Base-by-base conservation (phyloP, 2,888 invertebrate genomes). In the Chelonus formosanus region DNA sequence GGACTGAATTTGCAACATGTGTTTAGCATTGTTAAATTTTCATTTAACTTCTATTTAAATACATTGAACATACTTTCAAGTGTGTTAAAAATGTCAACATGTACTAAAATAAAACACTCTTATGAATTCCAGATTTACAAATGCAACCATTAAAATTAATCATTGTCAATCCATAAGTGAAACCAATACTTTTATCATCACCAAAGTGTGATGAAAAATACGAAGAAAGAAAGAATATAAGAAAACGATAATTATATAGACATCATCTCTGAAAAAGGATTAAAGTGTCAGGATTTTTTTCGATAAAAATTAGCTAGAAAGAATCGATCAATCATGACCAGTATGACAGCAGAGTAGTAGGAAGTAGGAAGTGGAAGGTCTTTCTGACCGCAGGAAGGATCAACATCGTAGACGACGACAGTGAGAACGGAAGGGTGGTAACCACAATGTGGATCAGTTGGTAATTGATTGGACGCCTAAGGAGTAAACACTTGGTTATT, bases 391-490 rank as follows among this genome's bases (percentile, higher is more conserved):
- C 50, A 59, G 34, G 20, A 47, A 40, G 47, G 35, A 59, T 61
- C 53, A 61, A 45, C 45, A 54, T 48, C 31, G 44, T 5, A 44
- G 45, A 57, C 43, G 36, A 32, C 31, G 44, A 10, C 20, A 40
- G 36, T 44, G 44, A 45, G 4, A 45, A 34, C 31, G 53, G 47
- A 54, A 50, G 47, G 57, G 69, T 67, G 67, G 65, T 68, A 64
- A 56, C 53, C 31, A 48, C 61, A 59, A 63, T 67, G 71, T 72
- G 76, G 78, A 80, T 79, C 76, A 80, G 73, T 75, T 75, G 65
- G 75, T 79, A 78, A 81, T 80, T 78, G 80, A 82, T 80, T 78
- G 78, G 76, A 78, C 73, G 76, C 74, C 74, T 71, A 76, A 76
- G 75, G 74, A 78, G 79, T 77, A 80, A 81, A 81, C 79, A 80